Conservation (phyloP, 2,113 vertebrate genomes). For the Crotalus tigris region DNA sequence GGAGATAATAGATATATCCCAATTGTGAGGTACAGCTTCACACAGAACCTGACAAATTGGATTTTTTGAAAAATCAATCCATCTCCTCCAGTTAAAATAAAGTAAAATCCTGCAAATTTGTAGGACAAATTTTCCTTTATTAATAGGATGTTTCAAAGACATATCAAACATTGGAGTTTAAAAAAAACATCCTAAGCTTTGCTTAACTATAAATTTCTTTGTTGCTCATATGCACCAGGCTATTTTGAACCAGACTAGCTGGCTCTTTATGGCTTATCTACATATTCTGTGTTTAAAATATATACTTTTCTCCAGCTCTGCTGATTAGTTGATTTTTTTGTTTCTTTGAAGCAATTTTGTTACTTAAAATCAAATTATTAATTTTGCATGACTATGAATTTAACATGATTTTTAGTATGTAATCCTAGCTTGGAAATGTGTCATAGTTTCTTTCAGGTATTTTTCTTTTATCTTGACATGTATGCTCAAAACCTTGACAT, state of each 20-base stretch:
- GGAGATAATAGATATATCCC: background rate
- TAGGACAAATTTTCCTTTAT: background rate
- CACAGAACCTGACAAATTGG: background rate
- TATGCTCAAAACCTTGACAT: background rate
- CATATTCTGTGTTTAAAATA: background rate
- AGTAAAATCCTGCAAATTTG: constrained; percentile 2
- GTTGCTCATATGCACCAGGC: background rate
- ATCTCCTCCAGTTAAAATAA: background rate
- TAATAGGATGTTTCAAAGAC: background rate
- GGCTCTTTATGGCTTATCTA: background rate
- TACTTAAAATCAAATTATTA: background rate
- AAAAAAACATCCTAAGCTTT: background rate
- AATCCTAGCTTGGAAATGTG: constrained; percentile 21
- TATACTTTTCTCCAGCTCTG: background rate
- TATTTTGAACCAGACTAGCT: background rate
- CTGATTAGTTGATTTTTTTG: background rate
- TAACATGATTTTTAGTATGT: background rate
- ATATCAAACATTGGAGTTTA: background rate
- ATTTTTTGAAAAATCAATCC: background rate
- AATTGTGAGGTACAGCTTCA: background rate
- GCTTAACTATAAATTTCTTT: background rate
- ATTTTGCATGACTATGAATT: background rate
- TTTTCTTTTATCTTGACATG: background rate
- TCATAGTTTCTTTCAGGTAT: background rate
- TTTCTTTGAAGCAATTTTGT: background rate